These are phyloP conservation scores for Forbesichthys agassizii DNA, from an alignment of 2,113 vertebrate genomes.

Conservation along the genomic window DNA sequence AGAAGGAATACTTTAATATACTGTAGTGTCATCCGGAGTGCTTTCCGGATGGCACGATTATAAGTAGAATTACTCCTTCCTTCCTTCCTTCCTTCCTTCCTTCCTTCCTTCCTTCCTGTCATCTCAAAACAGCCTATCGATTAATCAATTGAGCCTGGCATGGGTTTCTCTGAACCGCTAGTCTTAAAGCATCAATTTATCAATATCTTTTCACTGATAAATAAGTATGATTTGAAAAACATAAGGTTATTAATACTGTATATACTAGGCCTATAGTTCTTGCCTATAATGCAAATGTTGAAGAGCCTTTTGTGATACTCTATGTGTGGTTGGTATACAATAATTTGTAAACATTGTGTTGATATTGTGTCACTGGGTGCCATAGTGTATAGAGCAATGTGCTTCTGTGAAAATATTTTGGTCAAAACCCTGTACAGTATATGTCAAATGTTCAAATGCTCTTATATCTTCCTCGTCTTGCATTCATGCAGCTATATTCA, in stretches of 20 bases:
- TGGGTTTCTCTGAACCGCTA: conserved; percentile 26
- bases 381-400: no score
- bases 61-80: conserved; percentile 26
- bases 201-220: conserved; percentile 16
- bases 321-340: no score
- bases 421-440: no score
- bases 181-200: conserved; percentile 10
- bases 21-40: conserved; percentile 2
- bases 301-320: no score
- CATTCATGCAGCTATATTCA: neutral
- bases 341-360: no score
- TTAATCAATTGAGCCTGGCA: conserved; percentile 16
- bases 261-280: no score
- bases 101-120: neutral
- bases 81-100: neutral
- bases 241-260: no score
- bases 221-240: conserved; percentile 19
- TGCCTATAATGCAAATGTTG: no score
- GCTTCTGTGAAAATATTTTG: no score
- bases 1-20: conserved; percentile 34
- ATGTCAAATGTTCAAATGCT: no score
- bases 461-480: no score
- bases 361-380: no score
- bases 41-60: conserved; percentile 40
- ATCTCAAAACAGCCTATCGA: conserved; percentile 12